A percentile compares a stretch with the other conserved stretches of the same genome.
phyloP scores from a whole-genome alignment of 2,113 vertebrate species.

The Microtus montanus region DNA sequence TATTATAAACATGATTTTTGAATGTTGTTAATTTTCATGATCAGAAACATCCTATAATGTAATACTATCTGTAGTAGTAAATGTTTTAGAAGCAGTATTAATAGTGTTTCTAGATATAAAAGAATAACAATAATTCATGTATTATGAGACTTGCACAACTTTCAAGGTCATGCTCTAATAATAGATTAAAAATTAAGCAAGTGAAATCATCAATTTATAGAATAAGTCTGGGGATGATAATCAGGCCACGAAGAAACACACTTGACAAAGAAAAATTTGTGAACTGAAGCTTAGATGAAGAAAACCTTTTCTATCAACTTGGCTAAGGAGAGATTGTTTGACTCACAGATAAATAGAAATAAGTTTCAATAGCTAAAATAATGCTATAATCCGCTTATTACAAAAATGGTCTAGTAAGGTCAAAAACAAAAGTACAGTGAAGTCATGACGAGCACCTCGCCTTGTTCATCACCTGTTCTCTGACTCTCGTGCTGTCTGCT shows the following conservation, averaged over 20 bases:
- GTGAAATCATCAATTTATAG: not conserved
- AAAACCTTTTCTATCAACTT: not conserved
- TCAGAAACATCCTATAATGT: not conserved
- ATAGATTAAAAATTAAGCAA: not conserved
- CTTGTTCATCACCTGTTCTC: not conserved
- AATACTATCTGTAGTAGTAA: not conserved
- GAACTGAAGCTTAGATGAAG: not conserved
- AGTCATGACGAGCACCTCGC: not conserved
- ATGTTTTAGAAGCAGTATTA: not conserved
- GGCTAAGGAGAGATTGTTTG: not conserved
- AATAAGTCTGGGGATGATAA: accelerated
- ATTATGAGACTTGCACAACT: not conserved
- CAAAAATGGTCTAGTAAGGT: not conserved
- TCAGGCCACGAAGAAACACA: not conserved
- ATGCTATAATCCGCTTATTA: not conserved
- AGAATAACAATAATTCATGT: not conserved
- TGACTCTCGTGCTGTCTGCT: not conserved
- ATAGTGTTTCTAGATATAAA: not conserved
- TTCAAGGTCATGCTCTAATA: not conserved
- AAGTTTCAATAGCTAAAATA: not conserved
- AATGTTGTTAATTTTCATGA: not conserved
- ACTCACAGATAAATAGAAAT: not conserved
- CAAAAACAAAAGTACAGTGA: not conserved
- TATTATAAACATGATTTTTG: not conserved
- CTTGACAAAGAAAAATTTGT: not conserved